phyloP scores from a whole-genome alignment of 1,140 invertebrate species.

The Pantala flavescens region DNA sequence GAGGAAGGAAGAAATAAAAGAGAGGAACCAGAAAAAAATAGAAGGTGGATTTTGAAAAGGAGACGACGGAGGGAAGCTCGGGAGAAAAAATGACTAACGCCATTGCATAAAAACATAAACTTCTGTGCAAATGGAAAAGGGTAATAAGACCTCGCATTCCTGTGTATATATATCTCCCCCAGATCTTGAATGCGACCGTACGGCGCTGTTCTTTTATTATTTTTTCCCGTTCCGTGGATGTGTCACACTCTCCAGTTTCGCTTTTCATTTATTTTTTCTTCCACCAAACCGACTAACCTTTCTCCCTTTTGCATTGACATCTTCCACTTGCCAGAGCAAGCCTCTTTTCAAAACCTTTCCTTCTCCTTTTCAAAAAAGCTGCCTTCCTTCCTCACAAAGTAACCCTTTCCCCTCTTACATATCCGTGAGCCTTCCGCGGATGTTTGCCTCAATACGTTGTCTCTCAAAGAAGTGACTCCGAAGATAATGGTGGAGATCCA shows the following conservation, averaged over 20 bases:
- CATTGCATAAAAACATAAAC: neutral
- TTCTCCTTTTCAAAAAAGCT: neutral
- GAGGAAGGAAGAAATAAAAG: neutral
- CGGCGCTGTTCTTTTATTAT: neutral
- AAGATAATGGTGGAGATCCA: no score
- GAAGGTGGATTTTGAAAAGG: neutral
- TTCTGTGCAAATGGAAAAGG: conserved; percentile 5
- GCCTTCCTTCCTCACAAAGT: neutral
- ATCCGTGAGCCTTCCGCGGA: no score
- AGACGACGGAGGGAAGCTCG: neutral
- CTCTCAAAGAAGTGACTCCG: no score
- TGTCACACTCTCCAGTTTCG: neutral
- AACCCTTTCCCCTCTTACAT: neutral
- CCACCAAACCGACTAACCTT: conserved; percentile 3
- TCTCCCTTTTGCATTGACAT: neutral
- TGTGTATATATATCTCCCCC: conserved; percentile 1
- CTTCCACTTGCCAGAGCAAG: conserved; percentile 3
- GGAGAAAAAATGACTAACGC: conserved; percentile 1
- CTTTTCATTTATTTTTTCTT: neutral
- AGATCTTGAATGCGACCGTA: neutral
- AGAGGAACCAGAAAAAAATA: neutral
- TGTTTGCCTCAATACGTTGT: no score
- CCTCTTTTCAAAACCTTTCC: neutral
- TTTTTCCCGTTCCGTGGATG: neutral
- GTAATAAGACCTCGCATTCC: neutral